A percentile compares a stretch with the other conserved stretches of the same genome.
These are phyloP conservation scores for rabbit (Oryctolagus cuniculus) DNA, from an alignment of 2,113 vertebrate genomes.

Conservation along the genomic window mOryCun1.1 NC_091449.1:12503501-12504000, in stretches of 20 bases:
- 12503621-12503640: constrained; percentile 74
- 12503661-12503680: constrained; percentile 73
- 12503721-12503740: constrained; percentile 73
- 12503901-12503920: constrained; percentile 52
- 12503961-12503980: no score
- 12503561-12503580: neutral
- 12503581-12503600: neutral
- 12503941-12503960: no score
- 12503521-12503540: no score
- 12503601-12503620: neutral
- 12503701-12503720: constrained; percentile 61
- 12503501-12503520: no score
- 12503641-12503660: constrained; percentile 78
- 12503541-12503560: no score
- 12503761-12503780: constrained; percentile 55
- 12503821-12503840: neutral
- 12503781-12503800: neutral
- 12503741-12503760: constrained; percentile 79
- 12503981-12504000: constrained; percentile 31
- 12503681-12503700: constrained; percentile 74
- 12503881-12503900: constrained; percentile 74
- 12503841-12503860: neutral
- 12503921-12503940: constrained; percentile 55
- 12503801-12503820: neutral
- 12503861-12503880: constrained; percentile 73